Evolutionary conservation across 1,140 invertebrate species (phyloP), one percentile per base, ranked within the genome.

Genomic region (Panulirus ornatus): DNA sequence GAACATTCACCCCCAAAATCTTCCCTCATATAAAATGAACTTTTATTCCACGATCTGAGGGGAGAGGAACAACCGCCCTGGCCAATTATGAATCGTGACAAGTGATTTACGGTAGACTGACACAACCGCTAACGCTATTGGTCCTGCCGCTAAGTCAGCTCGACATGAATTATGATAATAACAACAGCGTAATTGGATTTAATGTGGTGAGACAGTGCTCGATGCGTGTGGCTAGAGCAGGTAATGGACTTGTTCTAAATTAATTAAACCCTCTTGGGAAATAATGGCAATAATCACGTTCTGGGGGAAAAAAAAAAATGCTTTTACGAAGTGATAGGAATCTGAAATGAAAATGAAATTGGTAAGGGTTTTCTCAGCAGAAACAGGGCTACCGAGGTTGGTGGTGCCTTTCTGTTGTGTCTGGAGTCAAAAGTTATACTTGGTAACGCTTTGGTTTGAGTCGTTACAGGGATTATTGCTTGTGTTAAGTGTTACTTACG

Each of bases 121-220:
- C 54, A 58, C 54, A 22, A 66, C 27, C 0, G 58, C 58, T 8
- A 11, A 11, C 9, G 78, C 42, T 38, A n/a, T 30, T 16, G 30
- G 19, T n/a, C n/a, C 70, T 1, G 22, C 19, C 22, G 36, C 66
- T 75, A 66, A 85, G 70, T 85, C 58, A 40, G 3, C 6, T 22
- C 30, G 83, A 75, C 83, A 44, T 73, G 63, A 71, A 85, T 85
- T 85, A 85, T 85, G 40, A 75, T 85, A 75, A 85, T 73, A 85
- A 85, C 73, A 85, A 34, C 42, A 54, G 16, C 0, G 70, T 75
- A 73, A 85, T 85, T 85, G 66, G 42, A 85, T 73, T 75, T 85
- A 73, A 75, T 75, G 83, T 40, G 47, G 79, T 82, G 44, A 19
- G 79, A 82, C 79, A 82, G n/a, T 51, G 47, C 30, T 51, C 79